A percentile compares a stretch with the other conserved stretches of the same genome.
Conservation (phyloP, 2,113 vertebrate genomes). For the Paracanthobrama guichenoti region DNA sequence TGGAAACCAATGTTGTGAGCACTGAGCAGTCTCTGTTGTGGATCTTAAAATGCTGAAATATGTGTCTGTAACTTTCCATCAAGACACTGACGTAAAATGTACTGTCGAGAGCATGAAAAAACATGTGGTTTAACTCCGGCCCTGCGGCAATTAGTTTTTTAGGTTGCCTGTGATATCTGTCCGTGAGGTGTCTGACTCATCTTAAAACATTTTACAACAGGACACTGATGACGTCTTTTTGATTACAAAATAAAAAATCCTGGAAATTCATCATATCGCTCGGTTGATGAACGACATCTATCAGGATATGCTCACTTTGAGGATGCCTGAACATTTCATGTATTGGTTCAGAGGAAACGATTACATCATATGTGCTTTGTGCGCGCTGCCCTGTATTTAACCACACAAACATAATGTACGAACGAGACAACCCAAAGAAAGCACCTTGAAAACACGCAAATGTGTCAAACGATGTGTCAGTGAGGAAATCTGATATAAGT, state of each 20-base stretch:
- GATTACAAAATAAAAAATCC: background rate
- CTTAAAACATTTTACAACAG: background rate
- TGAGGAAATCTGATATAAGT: conserved; percentile 19
- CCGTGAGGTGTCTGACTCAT: background rate
- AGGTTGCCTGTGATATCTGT: background rate
- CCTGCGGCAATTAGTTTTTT: conserved; percentile 5
- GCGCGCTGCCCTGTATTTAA: conserved; percentile 8
- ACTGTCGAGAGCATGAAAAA: conserved; percentile 7
- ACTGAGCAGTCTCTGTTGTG: background rate
- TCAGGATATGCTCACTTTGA: conserved; percentile 1
- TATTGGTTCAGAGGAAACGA: conserved; percentile 31
- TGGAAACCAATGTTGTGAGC: background rate
- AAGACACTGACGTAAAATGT: background rate
- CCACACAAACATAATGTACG: background rate
- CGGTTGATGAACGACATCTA: background rate
- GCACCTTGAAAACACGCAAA: conserved; percentile 33
- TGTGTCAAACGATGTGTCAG: conserved; percentile 31
- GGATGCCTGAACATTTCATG: background rate
- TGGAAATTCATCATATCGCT: background rate
- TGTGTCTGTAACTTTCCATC: background rate
- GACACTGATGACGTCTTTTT: background rate
- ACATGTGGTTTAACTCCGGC: conserved; percentile 9
- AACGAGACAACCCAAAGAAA: conserved; percentile 28
- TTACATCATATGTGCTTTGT: conserved; percentile 17
- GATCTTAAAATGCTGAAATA: conserved; percentile 13